phyloP scores from a whole-genome alignment of 2,888 invertebrate species.

The Torymus texanus region DNA sequence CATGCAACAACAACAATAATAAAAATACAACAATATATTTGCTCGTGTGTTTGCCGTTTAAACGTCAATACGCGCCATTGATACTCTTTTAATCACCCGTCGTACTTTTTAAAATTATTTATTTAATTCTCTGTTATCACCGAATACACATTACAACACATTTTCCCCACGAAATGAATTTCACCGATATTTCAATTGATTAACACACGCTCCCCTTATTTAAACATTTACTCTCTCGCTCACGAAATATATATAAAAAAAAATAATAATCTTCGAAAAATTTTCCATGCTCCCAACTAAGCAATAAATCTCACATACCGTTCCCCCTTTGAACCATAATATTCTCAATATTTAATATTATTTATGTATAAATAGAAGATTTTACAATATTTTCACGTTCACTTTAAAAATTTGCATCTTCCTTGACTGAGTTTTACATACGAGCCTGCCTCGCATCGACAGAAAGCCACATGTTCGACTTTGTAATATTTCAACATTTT shows the following conservation, averaged over 20 bases:
- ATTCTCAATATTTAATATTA: slow-evolving; percentile 62
- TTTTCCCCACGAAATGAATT: slow-evolving; percentile 38
- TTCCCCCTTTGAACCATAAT: slow-evolving; percentile 46
- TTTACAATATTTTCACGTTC: slow-evolving; percentile 59
- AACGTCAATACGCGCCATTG: slow-evolving; percentile 43
- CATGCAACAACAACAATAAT: slow-evolving; percentile 73
- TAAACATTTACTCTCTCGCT: slow-evolving; percentile 42
- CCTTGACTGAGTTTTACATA: slow-evolving; percentile 56
- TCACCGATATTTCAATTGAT: slow-evolving; percentile 50
- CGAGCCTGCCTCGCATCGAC: slow-evolving; percentile 55
- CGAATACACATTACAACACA: slow-evolving; percentile 28
- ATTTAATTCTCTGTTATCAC: slow-evolving; percentile 37
- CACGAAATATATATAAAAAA: slow-evolving; percentile 40
- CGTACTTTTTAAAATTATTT: slow-evolving; percentile 47
- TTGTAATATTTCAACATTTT: slow-evolving; percentile 37
- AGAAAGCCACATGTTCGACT: slow-evolving; percentile 56
- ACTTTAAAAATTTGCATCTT: slow-evolving; percentile 61
- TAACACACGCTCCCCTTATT: slow-evolving; percentile 45
- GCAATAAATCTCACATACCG: slow-evolving; percentile 44
- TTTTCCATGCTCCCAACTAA: slow-evolving; percentile 35
- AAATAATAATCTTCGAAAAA: slow-evolving; percentile 39
- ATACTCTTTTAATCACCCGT: slow-evolving; percentile 52
- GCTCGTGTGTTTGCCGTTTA: slow-evolving; percentile 58
- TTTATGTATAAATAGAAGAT: slow-evolving; percentile 67
- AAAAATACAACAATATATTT: slow-evolving; percentile 73